Base-by-base conservation (phyloP, 2,888 invertebrate species). In the Lysandra coridon region DNA sequence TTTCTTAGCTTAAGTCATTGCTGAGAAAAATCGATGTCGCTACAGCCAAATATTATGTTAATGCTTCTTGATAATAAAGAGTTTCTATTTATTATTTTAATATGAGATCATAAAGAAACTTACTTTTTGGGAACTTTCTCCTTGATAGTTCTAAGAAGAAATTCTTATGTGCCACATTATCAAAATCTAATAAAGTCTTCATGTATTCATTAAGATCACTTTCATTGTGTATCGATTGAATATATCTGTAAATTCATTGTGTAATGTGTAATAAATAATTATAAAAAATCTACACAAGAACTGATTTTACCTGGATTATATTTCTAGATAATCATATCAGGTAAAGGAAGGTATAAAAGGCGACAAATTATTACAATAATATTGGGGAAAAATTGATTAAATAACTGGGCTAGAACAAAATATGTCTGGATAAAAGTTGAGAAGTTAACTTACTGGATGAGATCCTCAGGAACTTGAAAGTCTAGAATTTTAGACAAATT, bases 171-270 rank as follows among this genome's bases (percentile, higher is more conserved):
- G 96, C 95, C 4, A 95, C 91, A 78, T 85, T 96, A 78, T 95
- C 95, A 81, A 95, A 95, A 88, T 97, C 96, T 0, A 98, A 87
- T 76, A 98, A 92, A 78, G 96, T 97, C 84, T 95, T 95, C 90
- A 98, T 96, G 85, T 98, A 98, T 80, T 97, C 97, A 84, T 97
- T 96, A 77, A 98, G 93, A 85, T 97, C 98, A 80, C 94, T 92
- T 79, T 96, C 96, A 85, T 96, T 96, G 84, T 97, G 95, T 83
- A 98, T 97, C 23, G 96, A 95, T 80, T 96, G 86, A 60, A 98
- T 96, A 84, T 96, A 97, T 60, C 98, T 98, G 88, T 76, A 93
- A 57, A 49, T 49, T 49, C 10, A 49, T 49, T 49, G 49, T 49
- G 2, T 10, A 49, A 49, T 44, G 10, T 5, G 0, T 44, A 44